Percentiles rank a stretch among this genome's conserved stretches.
Evolutionary conservation across 2,797 vertebrate species (phyloP).

Genomic region (Clangula hyemalis): DNA sequence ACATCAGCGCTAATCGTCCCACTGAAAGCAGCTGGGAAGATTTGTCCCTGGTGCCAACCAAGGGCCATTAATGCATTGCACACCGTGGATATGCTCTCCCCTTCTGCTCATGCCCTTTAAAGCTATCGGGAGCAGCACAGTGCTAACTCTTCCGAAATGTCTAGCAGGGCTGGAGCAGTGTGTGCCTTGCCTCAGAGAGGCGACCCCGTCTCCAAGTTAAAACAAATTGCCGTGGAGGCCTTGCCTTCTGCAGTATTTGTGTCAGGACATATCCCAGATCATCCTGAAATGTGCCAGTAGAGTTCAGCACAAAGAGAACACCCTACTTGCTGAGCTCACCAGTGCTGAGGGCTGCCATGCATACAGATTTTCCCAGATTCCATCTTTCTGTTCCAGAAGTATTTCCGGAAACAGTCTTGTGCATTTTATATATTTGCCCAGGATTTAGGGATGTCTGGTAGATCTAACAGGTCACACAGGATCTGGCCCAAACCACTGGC

Average conservation of each 20-base stretch:
- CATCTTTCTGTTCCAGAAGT: not conserved
- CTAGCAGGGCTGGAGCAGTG: rapidly evolving
- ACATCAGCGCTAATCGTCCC: not conserved
- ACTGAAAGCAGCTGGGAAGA: not conserved
- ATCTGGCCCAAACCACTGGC: not conserved
- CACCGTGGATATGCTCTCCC: not conserved
- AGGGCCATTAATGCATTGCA: not conserved
- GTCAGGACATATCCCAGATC: not conserved
- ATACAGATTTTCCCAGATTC: not conserved
- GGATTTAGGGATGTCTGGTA: not conserved
- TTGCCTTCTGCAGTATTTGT: not conserved
- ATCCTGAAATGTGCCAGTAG: rapidly evolving
- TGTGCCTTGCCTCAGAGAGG: not conserved
- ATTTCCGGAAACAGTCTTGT: not conserved
- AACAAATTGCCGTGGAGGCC: not conserved
- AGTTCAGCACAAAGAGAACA: not conserved
- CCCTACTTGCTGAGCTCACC: not conserved
- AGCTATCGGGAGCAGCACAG: not conserved
- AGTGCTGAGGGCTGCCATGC: not conserved
- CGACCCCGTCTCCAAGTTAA: not conserved
- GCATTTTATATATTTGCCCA: not conserved
- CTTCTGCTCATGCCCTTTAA: rapidly evolving
- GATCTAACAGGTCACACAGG: not conserved
- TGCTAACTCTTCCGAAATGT: not conserved
- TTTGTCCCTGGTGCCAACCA: not conserved